phyloP scores from a whole-genome alignment of 2,888 invertebrate genomes.

The Megalurothrips usitatus region DNA sequence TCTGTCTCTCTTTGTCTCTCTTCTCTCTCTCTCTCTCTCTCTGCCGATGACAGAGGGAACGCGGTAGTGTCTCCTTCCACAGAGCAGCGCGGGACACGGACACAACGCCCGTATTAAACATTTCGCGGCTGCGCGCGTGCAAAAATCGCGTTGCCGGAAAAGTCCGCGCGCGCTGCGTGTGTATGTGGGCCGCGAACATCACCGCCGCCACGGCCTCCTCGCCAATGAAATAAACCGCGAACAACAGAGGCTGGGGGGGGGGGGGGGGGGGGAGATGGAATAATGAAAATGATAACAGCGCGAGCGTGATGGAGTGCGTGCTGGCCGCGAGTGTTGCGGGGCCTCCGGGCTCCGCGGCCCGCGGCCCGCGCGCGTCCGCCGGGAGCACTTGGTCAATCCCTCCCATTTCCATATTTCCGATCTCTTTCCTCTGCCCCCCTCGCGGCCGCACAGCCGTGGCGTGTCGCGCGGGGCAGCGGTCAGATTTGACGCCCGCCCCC shows the following conservation, averaged over 20 bases:
- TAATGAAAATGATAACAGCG: not conserved
- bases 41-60: not conserved
- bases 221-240: too few relatives aligned
- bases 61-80: too few relatives aligned
- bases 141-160: too few relatives aligned
- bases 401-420: constrained; percentile 5
- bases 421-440: not conserved
- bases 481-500: too few relatives aligned
- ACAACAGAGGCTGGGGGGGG: not conserved
- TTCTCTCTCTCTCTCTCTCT: not conserved
- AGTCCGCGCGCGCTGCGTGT: too few relatives aligned
- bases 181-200: not conserved
- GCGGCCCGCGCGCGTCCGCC: not conserved
- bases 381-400: not conserved
- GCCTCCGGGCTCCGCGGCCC: not conserved
- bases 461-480: too few relatives aligned
- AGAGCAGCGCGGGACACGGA: too few relatives aligned
- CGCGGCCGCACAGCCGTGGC: not conserved
- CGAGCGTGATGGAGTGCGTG: not conserved
- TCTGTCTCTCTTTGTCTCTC: not conserved
- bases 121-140: too few relatives aligned
- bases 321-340: not conserved
- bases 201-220: not conserved
- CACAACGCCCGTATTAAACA: too few relatives aligned
- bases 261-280: not conserved